phyloP scores from a whole-genome alignment of 2,113 vertebrate genomes.

The Melanerpes aurifrons region DNA sequence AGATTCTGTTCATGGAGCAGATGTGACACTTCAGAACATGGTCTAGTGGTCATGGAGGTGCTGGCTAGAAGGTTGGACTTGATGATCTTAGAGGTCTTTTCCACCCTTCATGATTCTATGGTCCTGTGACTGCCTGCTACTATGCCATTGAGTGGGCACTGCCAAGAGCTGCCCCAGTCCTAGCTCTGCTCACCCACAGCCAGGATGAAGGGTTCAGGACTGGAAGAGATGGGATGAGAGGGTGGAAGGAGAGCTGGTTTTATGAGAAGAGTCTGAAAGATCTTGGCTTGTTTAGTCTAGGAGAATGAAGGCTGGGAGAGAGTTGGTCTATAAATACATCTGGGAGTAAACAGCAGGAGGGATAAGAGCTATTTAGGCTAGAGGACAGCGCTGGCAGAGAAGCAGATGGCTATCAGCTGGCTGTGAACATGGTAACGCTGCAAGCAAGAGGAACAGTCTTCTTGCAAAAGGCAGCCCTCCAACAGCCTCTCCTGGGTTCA shows the following conservation, averaged over 20 bases:
- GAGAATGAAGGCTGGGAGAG: slow-evolving; percentile 27
- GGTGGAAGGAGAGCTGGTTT: background rate
- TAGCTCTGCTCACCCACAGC: background rate
- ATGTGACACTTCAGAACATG: too few relatives aligned
- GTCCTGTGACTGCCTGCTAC: accelerated
- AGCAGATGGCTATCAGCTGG: slow-evolving; percentile 66
- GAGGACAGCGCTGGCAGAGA: slow-evolving; percentile 47
- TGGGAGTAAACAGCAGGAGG: slow-evolving; percentile 54
- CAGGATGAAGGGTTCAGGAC: accelerated
- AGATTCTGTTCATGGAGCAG: too few relatives aligned
- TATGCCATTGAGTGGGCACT: accelerated
- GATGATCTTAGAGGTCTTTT: too few relatives aligned
- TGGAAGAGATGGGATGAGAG: background rate
- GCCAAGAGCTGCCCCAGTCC: background rate
- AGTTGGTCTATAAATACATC: slow-evolving; percentile 60
- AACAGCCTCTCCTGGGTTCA: background rate
- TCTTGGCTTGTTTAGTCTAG: slow-evolving; percentile 65
- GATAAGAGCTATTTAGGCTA: slow-evolving; percentile 58
- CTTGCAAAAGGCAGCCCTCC: background rate
- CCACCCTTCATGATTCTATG: too few relatives aligned
- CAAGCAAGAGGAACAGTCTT: background rate
- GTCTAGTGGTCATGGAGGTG: too few relatives aligned
- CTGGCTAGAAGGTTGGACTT: too few relatives aligned
- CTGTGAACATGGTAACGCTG: background rate
- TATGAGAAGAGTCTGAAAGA: background rate